These are phyloP conservation scores for Drosophila guanche DNA, from an alignment of 1,140 invertebrate genomes.

Conservation along the genomic window DNA sequence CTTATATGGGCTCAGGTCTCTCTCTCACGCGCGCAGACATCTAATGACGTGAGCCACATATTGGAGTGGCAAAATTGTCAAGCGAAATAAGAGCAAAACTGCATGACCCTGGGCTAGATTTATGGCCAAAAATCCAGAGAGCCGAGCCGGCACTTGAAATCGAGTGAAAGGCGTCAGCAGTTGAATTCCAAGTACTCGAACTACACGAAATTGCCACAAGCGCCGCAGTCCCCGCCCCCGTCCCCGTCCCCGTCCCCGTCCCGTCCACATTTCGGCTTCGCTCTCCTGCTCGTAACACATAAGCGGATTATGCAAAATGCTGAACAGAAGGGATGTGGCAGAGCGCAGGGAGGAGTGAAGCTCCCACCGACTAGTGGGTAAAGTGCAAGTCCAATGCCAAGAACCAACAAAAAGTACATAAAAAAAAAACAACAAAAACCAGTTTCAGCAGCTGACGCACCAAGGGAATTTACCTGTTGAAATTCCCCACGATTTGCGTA, in stretches of 20 bases:
- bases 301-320: constrained; percentile 64
- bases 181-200: constrained; percentile 28
- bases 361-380: constrained; percentile 15
- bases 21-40: constrained; percentile 6
- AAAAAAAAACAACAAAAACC: constrained; percentile 9
- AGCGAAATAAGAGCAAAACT: constrained; percentile 2
- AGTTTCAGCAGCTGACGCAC: constrained; percentile 33
- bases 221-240: not conserved
- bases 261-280: constrained; percentile 30
- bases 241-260: no score
- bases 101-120: constrained; percentile 40
- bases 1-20: not conserved
- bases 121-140: constrained; percentile 23
- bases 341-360: no score
- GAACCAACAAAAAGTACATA: constrained; percentile 33
- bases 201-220: constrained; percentile 40
- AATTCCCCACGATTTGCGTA: constrained; percentile 9
- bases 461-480: constrained; percentile 35
- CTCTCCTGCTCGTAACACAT: constrained; percentile 13
- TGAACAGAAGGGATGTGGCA: not conserved
- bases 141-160: constrained; percentile 22
- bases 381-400: constrained; percentile 6
- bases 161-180: constrained; percentile 58
- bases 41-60: constrained; percentile 3
- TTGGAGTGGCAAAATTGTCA: constrained; percentile 25